Evolutionary conservation across 2,113 vertebrate species (phyloP).

Genomic region (Galeopterus variegatus): DNA sequence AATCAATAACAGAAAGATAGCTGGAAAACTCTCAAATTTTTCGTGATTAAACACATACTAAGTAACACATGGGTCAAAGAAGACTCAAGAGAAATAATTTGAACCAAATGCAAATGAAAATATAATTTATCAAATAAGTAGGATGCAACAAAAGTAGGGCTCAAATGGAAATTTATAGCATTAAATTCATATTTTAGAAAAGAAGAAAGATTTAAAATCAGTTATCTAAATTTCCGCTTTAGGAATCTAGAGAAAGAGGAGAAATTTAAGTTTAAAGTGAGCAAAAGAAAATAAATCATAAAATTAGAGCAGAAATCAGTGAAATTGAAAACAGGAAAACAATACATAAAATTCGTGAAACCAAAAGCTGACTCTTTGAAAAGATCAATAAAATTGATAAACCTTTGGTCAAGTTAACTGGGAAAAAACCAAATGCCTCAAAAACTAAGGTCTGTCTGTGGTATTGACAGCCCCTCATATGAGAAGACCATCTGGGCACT

Average conservation of each 20-base stretch:
- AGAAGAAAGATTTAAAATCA: background rate
- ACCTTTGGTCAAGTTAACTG: background rate
- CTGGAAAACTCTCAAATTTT: background rate
- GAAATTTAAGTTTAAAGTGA: background rate
- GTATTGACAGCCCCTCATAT: background rate
- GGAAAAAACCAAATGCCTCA: background rate
- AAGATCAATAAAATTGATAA: slow-evolving; percentile 26
- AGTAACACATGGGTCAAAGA: slow-evolving; percentile 14
- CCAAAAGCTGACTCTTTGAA: background rate
- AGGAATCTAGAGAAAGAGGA: background rate
- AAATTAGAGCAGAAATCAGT: background rate
- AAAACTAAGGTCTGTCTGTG: background rate
- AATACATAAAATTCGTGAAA: background rate
- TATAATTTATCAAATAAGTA: background rate
- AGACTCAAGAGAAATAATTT: background rate
- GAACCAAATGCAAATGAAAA: slow-evolving; percentile 18
- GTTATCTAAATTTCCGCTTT: background rate
- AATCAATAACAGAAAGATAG: background rate
- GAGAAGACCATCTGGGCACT: background rate
- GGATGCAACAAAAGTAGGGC: background rate
- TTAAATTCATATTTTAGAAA: background rate
- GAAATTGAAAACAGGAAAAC: slow-evolving; percentile 19
- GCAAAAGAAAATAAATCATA: background rate
- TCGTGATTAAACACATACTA: background rate
- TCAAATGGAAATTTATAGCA: background rate